phyloP scores from a whole-genome alignment of 1,140 invertebrate species.

The Zophobas atratus region DNA sequence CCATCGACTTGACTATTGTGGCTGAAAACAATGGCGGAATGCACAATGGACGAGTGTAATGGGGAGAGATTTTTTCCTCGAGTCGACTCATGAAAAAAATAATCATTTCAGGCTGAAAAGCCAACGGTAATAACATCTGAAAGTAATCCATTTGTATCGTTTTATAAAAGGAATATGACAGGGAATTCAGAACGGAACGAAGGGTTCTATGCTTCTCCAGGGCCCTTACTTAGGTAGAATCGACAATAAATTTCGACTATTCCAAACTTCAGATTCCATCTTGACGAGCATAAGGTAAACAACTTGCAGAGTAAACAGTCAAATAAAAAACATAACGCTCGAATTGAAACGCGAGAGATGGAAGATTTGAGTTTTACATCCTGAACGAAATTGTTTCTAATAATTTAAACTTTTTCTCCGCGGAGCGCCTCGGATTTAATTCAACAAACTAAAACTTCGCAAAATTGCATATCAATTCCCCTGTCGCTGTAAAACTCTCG shows the following conservation, averaged over 20 bases:
- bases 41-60: not conserved
- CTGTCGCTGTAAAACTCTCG: not conserved
- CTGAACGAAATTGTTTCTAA: too few species aligned
- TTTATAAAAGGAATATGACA: slow-evolving; percentile 28
- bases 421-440: too few species aligned
- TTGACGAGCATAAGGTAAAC: slow-evolving; percentile 22
- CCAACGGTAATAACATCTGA: slow-evolving; percentile 21
- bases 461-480: slow-evolving; percentile 4
- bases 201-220: not conserved
- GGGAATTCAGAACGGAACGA: slow-evolving; percentile 8
- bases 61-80: slow-evolving; percentile 7
- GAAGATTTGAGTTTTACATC: too few species aligned
- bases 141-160: slow-evolving; percentile 34
- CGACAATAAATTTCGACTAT: slow-evolving; percentile 6
- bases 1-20: not conserved
- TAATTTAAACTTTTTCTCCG: too few species aligned
- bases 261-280: slow-evolving; percentile 27
- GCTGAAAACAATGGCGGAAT: not conserved
- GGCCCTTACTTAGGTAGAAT: not conserved
- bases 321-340: not conserved
- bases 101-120: slow-evolving; percentile 25
- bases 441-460: not conserved
- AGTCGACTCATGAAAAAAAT: slow-evolving; percentile 11
- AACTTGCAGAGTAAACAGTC: slow-evolving; percentile 3
- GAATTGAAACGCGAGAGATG: too few species aligned